These are phyloP conservation scores for Mugil cephalus DNA, from an alignment of 2,113 vertebrate species.

Conservation along the genomic window DNA sequence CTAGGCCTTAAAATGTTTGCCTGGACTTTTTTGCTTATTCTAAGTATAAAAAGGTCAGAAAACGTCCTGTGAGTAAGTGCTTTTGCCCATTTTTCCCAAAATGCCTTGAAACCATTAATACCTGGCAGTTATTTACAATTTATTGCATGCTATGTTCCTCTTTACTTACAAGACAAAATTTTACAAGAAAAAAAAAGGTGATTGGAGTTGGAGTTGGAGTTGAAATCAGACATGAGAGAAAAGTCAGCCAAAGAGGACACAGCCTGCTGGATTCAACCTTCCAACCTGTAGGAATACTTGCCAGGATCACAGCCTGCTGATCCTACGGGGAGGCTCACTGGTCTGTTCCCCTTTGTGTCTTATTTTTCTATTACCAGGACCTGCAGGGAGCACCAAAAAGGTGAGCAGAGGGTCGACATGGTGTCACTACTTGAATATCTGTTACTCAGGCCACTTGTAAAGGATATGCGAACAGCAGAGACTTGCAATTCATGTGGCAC, in stretches of 20 bases:
- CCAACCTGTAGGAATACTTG: constrained; percentile 11
- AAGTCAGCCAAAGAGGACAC: not conserved
- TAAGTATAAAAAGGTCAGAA: too few species aligned
- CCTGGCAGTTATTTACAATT: too few species aligned
- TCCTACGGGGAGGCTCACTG: constrained; percentile 1
- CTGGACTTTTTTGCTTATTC: not conserved
- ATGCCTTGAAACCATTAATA: too few species aligned
- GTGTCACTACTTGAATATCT: constrained; percentile 10
- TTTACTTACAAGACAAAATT: too few species aligned
- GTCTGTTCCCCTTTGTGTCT: constrained; percentile 20
- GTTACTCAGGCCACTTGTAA: too few species aligned
- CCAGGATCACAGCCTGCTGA: constrained; percentile 9
- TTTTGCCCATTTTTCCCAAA: too few species aligned
- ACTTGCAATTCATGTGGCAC: too few species aligned
- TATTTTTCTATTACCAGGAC: constrained; percentile 58
- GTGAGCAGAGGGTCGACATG: constrained; percentile 16
- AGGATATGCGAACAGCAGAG: too few species aligned
- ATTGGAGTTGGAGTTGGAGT: too few species aligned
- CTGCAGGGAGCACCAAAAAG: constrained; percentile 32
- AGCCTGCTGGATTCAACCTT: constrained; percentile 17
- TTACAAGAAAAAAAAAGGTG: too few species aligned
- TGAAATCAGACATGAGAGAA: not conserved
- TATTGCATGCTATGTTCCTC: too few species aligned
- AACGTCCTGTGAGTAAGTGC: too few species aligned
- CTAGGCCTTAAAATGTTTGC: not conserved